A percentile compares a stretch with the other conserved stretches of the same genome.
Evolutionary conservation across 2,888 invertebrate genomes (phyloP).

Genomic region (Bedellia somnulentella): DNA sequence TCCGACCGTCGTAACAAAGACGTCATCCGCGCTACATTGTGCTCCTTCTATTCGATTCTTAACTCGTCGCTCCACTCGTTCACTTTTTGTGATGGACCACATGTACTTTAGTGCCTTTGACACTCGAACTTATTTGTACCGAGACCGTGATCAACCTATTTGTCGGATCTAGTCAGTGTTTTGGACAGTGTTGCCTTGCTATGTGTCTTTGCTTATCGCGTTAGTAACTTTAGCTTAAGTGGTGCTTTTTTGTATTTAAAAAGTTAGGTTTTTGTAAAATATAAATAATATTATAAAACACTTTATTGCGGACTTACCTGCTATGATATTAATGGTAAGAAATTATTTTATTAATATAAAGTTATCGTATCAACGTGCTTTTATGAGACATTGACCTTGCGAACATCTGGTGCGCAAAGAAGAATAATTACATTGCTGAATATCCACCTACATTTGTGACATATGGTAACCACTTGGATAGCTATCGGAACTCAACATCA

Average conservation of each 20-base stretch:
- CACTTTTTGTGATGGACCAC: constrained; percentile 45
- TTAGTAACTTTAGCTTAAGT: constrained; percentile 29
- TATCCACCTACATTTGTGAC: constrained; percentile 30
- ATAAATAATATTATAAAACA: too few species aligned
- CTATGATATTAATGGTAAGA: constrained; percentile 3
- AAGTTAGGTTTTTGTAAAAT: constrained; percentile 9
- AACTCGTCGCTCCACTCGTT: constrained; percentile 15
- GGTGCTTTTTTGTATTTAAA: constrained; percentile 34
- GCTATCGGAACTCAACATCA: too few species aligned
- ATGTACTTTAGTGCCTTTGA: constrained; percentile 55
- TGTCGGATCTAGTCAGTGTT: neutral
- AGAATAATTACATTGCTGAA: constrained; percentile 4
- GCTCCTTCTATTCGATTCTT: too few species aligned
- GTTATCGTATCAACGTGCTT: too few species aligned
- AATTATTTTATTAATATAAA: constrained; percentile 9
- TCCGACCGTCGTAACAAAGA: constrained; percentile 48
- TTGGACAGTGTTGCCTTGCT: constrained; percentile 53
- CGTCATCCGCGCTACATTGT: constrained; percentile 21
- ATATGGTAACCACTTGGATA: constrained; percentile 51
- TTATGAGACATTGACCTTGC: constrained; percentile 30
- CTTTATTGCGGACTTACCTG: too few species aligned
- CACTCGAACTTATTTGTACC: too few species aligned
- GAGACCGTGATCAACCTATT: neutral
- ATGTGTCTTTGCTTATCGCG: constrained; percentile 57
- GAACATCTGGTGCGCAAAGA: constrained; percentile 35